Evolutionary conservation across 2,113 vertebrate species (phyloP), one percentile per base, ranked within the genome.

Genomic region (Patagioenas fasciata): DNA sequence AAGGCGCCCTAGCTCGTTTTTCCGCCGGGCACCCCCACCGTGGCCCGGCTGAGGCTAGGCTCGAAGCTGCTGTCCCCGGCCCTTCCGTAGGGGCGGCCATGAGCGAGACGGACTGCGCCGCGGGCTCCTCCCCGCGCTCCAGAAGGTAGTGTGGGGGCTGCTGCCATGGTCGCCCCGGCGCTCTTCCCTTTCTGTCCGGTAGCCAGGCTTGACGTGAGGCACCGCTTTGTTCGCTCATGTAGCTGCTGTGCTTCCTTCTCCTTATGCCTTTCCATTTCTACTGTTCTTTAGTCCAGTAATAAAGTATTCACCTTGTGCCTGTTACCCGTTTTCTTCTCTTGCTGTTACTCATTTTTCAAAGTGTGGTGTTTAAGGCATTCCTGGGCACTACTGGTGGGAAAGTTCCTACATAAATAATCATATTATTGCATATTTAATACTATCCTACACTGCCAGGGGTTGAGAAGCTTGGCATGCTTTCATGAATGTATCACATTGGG

Each of bases 141-240:
- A 67, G 85, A 92, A 98, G 95, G 98, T 98, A 98, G 89, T 34
- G 40, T 48, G 13, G 47, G 26, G 28, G 16, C n/a, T 71, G 62
- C 38, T 28, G 13, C 18, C 18, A 0, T 1, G 1, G 15, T 18
- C 21, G 23, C 26, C 25, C 54, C 11, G 12, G 11, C 15, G n/a
- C 32, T 13, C 25, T 47, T 5, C 17, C 10, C 31, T 7, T n/a
- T 6, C 34, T 31, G 23, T 5, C 42, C 7, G 4, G 1, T 40
- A 2, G 4, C 0, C 15, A 9, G 24, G 4, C 8, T 25, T 20
- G 13, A 10, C 2, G 0, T 6, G 3, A 28, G 29, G 31, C 23
- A 7, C 26, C 2, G 10, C 0, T 17, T 10, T 24, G 15, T 1
- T n/a, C 1, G 0, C 31, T 31, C 8, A 31, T 3, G 10, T 13